Conservation (phyloP, 2,888 invertebrate species). For the Nesidiocoris tenuis region DNA sequence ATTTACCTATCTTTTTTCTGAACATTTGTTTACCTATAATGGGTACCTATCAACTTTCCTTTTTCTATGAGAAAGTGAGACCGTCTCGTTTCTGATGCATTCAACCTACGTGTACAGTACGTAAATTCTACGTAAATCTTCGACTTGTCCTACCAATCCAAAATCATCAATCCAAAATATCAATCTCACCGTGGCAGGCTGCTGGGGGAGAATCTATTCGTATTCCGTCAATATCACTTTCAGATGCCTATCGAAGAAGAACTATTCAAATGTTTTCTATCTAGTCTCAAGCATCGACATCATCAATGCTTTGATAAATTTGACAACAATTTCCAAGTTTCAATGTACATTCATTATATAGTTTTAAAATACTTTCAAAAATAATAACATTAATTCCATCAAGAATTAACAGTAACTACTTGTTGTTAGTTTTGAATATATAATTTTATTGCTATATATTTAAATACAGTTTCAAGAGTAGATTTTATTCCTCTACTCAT, state of each 20-base stretch:
- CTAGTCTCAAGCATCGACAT: slow-evolving; percentile 24
- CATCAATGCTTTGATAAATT: slow-evolving; percentile 26
- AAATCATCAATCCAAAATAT: no score
- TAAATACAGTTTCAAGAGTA: slow-evolving; percentile 13
- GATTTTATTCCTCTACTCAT: no score
- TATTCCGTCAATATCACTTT: background rate
- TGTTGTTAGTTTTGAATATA: slow-evolving; percentile 1
- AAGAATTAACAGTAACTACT: slow-evolving; percentile 26
- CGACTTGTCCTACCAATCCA: no score
- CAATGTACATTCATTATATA: slow-evolving; percentile 1
- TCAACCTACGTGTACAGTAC: no score
- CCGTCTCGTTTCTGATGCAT: no score
- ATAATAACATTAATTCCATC: slow-evolving; percentile 3
- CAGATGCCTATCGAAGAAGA: background rate
- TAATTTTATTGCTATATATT: slow-evolving; percentile 29
- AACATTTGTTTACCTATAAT: no score
- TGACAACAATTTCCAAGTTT: background rate
- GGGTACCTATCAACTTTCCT: no score
- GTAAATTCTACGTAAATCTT: no score
- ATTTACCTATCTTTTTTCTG: no score
- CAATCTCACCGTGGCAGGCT: background rate
- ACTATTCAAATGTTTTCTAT: background rate
- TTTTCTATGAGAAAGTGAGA: no score
- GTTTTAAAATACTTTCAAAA: background rate
- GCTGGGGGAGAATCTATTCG: background rate